A percentile compares a stretch with the other conserved stretches of the same genome.
Conservation (phyloP, 1,140 invertebrate genomes). For the Trigoniulus corallinus region DNA sequence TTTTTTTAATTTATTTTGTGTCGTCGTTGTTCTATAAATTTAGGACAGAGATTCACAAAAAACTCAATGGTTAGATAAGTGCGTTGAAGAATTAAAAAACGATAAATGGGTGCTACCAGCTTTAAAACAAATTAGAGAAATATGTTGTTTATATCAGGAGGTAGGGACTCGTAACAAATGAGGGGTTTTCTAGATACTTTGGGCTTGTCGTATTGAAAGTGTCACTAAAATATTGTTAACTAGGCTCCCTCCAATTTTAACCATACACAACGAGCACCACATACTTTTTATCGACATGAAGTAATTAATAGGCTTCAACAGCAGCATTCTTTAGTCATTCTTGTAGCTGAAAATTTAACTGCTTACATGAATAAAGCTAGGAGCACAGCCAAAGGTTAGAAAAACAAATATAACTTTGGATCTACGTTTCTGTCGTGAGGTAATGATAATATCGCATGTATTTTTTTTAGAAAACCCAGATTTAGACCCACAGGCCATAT, state of each 20-base stretch:
- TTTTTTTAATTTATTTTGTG: no score
- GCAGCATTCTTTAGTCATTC: conserved; percentile 79
- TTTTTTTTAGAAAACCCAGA: conserved; percentile 41
- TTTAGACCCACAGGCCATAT: conserved; percentile 60
- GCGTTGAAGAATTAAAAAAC: conserved; percentile 82
- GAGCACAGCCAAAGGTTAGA: conserved; percentile 41
- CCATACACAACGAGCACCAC: conserved; percentile 32
- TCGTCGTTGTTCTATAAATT: conserved; percentile 9
- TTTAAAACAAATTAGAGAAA: conserved; percentile 87
- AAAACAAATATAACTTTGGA: no score
- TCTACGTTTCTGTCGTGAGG: no score
- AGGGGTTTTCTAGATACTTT: not conserved
- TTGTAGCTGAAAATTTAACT: conserved; percentile 83
- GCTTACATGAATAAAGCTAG: conserved; percentile 77
- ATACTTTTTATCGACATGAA: conserved; percentile 41
- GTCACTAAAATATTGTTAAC: not conserved
- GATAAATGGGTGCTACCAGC: conserved; percentile 81
- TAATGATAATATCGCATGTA: not conserved
- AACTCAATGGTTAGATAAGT: conserved; percentile 85
- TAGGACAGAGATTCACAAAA: conserved; percentile 92
- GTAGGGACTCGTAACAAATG: conserved; percentile 14
- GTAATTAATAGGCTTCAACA: conserved; percentile 83
- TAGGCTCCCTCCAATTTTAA: conserved; percentile 46
- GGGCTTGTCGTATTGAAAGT: not conserved
- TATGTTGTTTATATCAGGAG: conserved; percentile 80